Conservation (phyloP, 1,140 invertebrate species). For the Aporrectodea caliginosa region DNA sequence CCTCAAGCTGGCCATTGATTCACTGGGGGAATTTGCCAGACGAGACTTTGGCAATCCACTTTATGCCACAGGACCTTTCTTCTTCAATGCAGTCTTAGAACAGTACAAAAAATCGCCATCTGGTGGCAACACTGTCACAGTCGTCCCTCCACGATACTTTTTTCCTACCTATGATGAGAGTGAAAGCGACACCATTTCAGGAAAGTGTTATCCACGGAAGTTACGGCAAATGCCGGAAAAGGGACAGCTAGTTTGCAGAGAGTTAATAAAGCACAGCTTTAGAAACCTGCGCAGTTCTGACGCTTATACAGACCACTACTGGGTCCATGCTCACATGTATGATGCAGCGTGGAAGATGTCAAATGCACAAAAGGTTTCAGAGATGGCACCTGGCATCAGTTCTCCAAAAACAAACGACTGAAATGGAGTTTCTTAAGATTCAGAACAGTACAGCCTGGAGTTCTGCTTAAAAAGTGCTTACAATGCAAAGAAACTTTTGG, state of each 20-base stretch:
- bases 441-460: too few species aligned
- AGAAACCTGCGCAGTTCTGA: not conserved
- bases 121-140: not conserved
- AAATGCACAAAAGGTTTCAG: not conserved
- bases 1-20: constrained; percentile 20
- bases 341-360: not conserved
- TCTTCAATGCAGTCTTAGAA: constrained; percentile 1
- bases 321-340: constrained; percentile 22
- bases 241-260: not conserved
- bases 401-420: not conserved
- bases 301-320: constrained; percentile 26
- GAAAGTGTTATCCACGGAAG: not conserved
- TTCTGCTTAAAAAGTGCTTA: too few species aligned
- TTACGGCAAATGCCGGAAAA: not conserved
- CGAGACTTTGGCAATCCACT: constrained; percentile 11
- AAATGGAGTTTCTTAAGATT: too few species aligned
- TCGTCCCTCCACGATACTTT: constrained; percentile 17
- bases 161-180: constrained; percentile 28
- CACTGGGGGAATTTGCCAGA: constrained; percentile 4
- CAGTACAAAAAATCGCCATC: not conserved
- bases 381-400: not conserved
- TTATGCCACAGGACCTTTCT: constrained; percentile 13
- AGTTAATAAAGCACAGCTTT: not conserved
- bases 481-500: too few species aligned
- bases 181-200: not conserved